Conservation (phyloP, 2,113 vertebrate species). For the Saccopteryx leptura region DNA sequence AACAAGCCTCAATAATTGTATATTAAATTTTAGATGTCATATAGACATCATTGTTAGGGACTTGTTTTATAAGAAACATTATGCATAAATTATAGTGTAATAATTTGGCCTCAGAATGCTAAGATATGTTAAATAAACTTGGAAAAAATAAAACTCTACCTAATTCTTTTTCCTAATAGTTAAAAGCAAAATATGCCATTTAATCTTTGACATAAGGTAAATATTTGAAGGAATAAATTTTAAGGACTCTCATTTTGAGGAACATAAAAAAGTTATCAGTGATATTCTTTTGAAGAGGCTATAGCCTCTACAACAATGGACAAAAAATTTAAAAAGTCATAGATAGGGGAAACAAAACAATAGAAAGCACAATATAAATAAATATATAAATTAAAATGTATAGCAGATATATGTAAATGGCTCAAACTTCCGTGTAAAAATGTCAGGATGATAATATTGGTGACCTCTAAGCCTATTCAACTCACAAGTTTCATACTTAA, state of each 20-base stretch:
- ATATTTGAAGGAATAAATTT: background rate
- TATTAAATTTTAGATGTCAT: background rate
- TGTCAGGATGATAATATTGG: background rate
- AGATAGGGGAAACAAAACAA: background rate
- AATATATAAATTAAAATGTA: background rate
- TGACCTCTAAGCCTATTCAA: background rate
- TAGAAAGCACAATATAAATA: background rate
- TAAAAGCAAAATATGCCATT: background rate
- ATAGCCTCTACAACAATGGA: background rate
- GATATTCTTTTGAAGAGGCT: background rate
- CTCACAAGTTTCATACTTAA: background rate
- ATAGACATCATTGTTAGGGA: background rate
- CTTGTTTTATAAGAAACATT: background rate
- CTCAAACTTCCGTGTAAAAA: background rate
- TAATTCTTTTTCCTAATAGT: background rate
- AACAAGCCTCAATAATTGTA: background rate
- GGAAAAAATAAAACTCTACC: background rate
- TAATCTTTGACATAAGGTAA: background rate
- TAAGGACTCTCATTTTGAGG: background rate
- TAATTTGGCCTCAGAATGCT: background rate
- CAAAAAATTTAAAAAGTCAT: background rate
- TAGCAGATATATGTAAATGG: background rate
- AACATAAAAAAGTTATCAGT: background rate
- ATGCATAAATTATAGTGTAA: background rate
- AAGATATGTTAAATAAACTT: background rate